Evolutionary conservation across 2,888 invertebrate species (phyloP).

Genomic region (Anodontia alba): DNA sequence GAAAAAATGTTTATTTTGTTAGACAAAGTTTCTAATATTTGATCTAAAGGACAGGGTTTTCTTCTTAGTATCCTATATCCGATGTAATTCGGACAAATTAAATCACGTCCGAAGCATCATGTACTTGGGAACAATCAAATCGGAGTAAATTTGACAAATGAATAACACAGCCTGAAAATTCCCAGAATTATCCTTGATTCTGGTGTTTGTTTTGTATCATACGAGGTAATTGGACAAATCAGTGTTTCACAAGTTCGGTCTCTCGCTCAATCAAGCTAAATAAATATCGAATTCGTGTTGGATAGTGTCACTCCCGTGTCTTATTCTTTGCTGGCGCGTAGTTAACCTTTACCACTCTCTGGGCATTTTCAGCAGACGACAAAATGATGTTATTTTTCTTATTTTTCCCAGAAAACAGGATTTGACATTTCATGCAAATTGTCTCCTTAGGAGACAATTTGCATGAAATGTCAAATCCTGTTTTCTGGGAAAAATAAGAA

Average conservation of each 20-base stretch:
- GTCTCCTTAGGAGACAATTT: too few species aligned
- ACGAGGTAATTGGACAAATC: slow-evolving; percentile 34
- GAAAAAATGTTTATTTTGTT: not conserved
- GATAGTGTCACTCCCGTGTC: not conserved
- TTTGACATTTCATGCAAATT: too few species aligned
- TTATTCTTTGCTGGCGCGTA: too few species aligned
- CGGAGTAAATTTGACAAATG: slow-evolving; percentile 52
- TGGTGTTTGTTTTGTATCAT: slow-evolving; percentile 51
- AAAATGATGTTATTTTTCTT: too few species aligned
- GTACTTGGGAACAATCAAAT: slow-evolving; percentile 26
- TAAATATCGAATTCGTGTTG: not conserved
- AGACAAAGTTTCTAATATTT: not conserved
- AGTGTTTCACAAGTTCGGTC: slow-evolving; percentile 33
- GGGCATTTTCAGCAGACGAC: not conserved
- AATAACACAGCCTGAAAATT: slow-evolving; percentile 36
- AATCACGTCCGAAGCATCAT: not conserved
- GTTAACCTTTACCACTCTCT: too few species aligned
- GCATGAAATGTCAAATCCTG: too few species aligned
- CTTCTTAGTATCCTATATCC: not conserved
- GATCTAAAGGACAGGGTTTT: not conserved
- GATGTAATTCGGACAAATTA: slow-evolving; percentile 15
- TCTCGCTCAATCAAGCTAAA: not conserved
- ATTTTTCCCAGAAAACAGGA: too few species aligned
- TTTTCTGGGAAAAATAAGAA: too few species aligned
- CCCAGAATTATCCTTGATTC: slow-evolving; percentile 34